phyloP scores from a whole-genome alignment of 2,888 invertebrate species.

The Heliconius cydno region DNA sequence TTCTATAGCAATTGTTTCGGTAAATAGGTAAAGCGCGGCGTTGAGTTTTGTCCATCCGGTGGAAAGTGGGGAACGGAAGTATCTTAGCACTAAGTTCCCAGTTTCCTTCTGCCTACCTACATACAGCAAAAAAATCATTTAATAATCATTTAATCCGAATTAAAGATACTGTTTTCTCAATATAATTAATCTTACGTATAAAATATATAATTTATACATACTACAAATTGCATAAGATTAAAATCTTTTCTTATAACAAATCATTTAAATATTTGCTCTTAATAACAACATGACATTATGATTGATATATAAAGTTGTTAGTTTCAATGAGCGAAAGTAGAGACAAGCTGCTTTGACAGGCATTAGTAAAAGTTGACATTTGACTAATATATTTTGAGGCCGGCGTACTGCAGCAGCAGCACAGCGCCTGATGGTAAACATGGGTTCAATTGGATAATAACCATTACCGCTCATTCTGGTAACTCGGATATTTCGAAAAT shows the following conservation, averaged over 20 bases:
- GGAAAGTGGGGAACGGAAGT: too few species aligned
- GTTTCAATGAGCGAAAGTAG: conserved; percentile 15
- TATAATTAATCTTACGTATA: neutral
- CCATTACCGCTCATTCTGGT: too few species aligned
- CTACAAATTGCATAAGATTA: conserved; percentile 66
- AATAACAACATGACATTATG: conserved; percentile 71
- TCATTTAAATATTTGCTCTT: conserved; percentile 70
- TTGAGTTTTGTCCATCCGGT: too few species aligned
- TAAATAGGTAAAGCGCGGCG: too few species aligned
- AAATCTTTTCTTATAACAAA: conserved; percentile 64
- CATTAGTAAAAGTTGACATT: conserved; percentile 13
- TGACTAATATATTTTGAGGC: neutral
- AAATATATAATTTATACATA: neutral
- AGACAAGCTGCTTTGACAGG: neutral
- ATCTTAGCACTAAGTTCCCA: too few species aligned
- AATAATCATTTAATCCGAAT: too few species aligned
- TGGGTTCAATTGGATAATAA: neutral
- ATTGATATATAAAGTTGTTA: conserved; percentile 58
- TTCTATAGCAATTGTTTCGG: too few species aligned
- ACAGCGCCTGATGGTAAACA: conserved; percentile 39
- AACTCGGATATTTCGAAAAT: too few species aligned
- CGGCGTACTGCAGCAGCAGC: conserved; percentile 40
- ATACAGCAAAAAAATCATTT: too few species aligned
- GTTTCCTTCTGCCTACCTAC: too few species aligned
- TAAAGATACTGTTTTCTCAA: too few species aligned